Conservation (phyloP, 2,888 invertebrate genomes). For the Acleris emargana region DNA sequence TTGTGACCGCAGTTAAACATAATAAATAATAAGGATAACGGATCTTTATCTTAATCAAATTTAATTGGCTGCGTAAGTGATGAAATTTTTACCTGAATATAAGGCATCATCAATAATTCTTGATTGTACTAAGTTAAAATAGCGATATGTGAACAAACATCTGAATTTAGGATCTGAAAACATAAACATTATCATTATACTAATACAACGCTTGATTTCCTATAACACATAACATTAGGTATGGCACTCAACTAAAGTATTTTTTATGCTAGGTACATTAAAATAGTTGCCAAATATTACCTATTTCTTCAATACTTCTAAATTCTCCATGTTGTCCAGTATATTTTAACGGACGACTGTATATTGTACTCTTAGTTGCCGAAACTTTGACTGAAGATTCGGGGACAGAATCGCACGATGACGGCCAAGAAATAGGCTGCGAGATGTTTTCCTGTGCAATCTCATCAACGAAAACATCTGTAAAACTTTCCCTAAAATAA, state of each 20-base stretch:
- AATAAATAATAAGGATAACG: no score
- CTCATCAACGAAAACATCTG: conserved; percentile 67
- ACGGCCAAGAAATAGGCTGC: conserved; percentile 67
- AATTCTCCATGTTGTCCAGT: conserved; percentile 68
- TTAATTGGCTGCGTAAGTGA: no score
- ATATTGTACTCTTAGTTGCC: conserved; percentile 22
- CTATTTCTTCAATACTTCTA: conserved; percentile 71
- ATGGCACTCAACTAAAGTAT: no score
- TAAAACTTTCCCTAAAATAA: conserved; percentile 60
- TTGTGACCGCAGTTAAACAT: no score
- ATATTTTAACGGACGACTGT: conserved; percentile 55
- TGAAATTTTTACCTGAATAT: conserved; percentile 77
- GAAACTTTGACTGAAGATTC: conserved; percentile 19
- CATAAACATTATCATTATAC: conserved; percentile 11
- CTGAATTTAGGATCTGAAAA: conserved; percentile 81
- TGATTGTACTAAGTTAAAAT: conserved; percentile 90
- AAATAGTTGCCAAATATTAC: conserved; percentile 43
- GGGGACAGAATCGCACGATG: conserved; percentile 41
- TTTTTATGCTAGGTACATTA: background rate
- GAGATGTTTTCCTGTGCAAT: conserved; percentile 52
- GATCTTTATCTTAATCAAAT: no score
- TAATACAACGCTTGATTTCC: background rate
- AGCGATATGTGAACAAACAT: conserved; percentile 83
- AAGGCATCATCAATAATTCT: conserved; percentile 87
- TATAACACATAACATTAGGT: no score